These are phyloP conservation scores for Latrodectus hesperus DNA, from an alignment of 2,888 invertebrate genomes.

Conservation along the genomic window DNA sequence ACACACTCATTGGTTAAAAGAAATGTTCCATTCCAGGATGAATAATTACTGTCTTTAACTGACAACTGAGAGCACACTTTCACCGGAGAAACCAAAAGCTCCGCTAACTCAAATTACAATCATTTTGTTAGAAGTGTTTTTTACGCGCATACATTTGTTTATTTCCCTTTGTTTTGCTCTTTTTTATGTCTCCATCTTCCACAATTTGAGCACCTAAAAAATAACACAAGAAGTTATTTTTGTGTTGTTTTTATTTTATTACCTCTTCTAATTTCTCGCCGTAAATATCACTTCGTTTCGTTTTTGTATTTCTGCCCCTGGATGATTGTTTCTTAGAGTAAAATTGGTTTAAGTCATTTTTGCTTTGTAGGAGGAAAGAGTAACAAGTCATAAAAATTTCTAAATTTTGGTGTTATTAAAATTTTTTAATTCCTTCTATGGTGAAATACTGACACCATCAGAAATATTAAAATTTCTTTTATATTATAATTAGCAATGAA, in stretches of 20 bases:
- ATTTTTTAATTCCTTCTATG: too few species aligned
- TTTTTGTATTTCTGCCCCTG: conserved; percentile 23
- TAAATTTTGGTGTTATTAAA: too few species aligned
- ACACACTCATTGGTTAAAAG: conserved; percentile 6
- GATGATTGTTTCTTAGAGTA: background rate
- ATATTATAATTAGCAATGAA: too few species aligned
- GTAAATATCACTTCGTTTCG: conserved; percentile 51
- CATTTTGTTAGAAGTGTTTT: conserved; percentile 27
- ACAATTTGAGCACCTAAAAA: conserved; percentile 48
- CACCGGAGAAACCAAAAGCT: conserved; percentile 42
- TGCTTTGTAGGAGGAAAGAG: too few species aligned
- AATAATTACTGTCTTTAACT: conserved; percentile 48
- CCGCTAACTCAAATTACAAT: conserved; percentile 52
- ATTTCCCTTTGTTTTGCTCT: conserved; percentile 15
- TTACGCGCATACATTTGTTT: conserved; percentile 7
- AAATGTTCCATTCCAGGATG: conserved; percentile 15
- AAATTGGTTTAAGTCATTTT: conserved; percentile 5
- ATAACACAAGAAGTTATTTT: conserved; percentile 32
- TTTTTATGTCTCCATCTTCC: background rate
- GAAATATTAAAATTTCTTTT: too few species aligned
- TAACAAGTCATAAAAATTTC: too few species aligned
- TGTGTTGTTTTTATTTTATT: conserved; percentile 6
- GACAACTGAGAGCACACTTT: conserved; percentile 36
- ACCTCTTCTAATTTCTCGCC: conserved; percentile 42
- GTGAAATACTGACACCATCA: too few species aligned